Conservation (phyloP, 2,797 vertebrate genomes). For the Spinibarbus caldwelli region DNA sequence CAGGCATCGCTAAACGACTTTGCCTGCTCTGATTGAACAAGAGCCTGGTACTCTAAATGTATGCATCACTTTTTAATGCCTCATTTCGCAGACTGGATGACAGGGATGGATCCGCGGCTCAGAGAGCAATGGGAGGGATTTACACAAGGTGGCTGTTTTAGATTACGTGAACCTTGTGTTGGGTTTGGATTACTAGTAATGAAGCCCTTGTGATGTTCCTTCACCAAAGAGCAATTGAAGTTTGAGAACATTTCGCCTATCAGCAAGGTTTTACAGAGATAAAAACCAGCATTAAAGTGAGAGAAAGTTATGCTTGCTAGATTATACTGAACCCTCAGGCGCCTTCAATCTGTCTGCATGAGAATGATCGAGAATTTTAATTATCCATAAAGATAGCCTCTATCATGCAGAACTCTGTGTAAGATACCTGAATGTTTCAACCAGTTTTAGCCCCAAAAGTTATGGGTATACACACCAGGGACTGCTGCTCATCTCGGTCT, state of each 20-base stretch:
- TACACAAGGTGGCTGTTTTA: not conserved
- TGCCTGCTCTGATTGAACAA: slow-evolving; percentile 63
- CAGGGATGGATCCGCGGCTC: slow-evolving; percentile 47
- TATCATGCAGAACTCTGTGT: not conserved
- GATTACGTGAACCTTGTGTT: slow-evolving; percentile 3
- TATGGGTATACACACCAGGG: not conserved
- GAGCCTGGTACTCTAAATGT: slow-evolving; percentile 64
- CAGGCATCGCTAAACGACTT: slow-evolving; percentile 29
- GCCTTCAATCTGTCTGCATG: slow-evolving; percentile 21
- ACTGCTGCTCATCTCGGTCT: not conserved
- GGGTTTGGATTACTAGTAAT: slow-evolving; percentile 5
- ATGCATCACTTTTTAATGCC: slow-evolving; percentile 75
- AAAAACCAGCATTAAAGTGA: not conserved
- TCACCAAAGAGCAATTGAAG: slow-evolving; percentile 5
- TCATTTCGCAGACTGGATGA: slow-evolving; percentile 68
- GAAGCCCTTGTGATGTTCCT: slow-evolving; percentile 2
- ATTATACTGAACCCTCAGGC: slow-evolving; percentile 38
- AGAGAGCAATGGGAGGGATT: not conserved
- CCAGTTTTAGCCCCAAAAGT: not conserved
- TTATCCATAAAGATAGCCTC: slow-evolving; percentile 36
- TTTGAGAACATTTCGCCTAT: not conserved
- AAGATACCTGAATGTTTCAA: slow-evolving; percentile 27
- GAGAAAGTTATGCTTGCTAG: slow-evolving; percentile 11
- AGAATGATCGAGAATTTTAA: slow-evolving; percentile 45
- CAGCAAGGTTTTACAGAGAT: slow-evolving; percentile 10